phyloP scores from a whole-genome alignment of 2,888 invertebrate species.

The Laothoe populi region DNA sequence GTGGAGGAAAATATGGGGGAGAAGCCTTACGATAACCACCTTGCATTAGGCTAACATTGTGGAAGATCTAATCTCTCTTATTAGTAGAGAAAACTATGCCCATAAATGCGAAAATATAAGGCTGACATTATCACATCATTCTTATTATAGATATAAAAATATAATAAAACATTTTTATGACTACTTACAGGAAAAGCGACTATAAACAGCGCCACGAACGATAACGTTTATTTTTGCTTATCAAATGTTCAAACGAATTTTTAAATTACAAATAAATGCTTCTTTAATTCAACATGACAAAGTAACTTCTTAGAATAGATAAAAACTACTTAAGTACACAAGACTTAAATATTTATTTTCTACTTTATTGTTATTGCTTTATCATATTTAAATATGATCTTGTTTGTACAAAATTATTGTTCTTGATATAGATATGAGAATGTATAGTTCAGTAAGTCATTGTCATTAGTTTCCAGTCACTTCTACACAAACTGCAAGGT shows the following conservation, averaged over 20 bases:
- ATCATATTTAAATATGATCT: background rate
- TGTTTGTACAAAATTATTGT: background rate
- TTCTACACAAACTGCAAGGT: background rate
- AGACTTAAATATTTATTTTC: background rate
- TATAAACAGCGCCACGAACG: background rate
- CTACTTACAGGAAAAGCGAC: background rate
- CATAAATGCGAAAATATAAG: too few species aligned
- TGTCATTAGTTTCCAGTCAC: background rate
- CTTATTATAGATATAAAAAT: background rate
- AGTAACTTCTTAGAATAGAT: slow-evolving; percentile 7
- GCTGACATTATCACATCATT: too few species aligned
- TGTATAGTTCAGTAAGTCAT: background rate
- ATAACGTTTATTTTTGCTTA: slow-evolving; percentile 17
- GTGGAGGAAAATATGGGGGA: too few species aligned
- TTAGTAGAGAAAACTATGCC: too few species aligned
- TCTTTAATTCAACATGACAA: background rate
- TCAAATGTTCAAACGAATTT: background rate
- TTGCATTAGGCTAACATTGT: too few species aligned
- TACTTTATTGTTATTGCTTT: background rate
- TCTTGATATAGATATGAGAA: background rate
- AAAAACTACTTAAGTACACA: slow-evolving; percentile 8
- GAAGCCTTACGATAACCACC: too few species aligned
- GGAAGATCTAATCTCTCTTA: too few species aligned
- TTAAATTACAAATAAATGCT: background rate
- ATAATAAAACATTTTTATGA: slow-evolving; percentile 11